These are phyloP conservation scores for Nomia melanderi DNA, from an alignment of 1,140 invertebrate species.

Conservation along the genomic window DNA sequence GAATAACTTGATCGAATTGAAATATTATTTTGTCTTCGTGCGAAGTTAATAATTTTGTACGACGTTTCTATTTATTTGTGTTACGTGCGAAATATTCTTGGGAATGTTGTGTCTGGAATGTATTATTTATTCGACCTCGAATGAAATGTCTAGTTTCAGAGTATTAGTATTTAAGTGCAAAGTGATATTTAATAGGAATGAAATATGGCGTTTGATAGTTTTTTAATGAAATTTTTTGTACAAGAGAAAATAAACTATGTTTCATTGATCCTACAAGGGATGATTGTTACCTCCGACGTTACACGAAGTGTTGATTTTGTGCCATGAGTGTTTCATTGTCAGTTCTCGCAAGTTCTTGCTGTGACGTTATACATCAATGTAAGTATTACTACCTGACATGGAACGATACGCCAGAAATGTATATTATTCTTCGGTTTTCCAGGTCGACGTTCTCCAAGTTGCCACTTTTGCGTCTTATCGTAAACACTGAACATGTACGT, in stretches of 20 bases:
- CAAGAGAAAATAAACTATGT: neutral
- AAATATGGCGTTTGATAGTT: neutral
- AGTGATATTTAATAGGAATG: neutral
- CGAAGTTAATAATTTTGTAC: no score
- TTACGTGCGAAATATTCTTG: no score
- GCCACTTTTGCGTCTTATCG: neutral
- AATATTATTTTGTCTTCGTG: no score
- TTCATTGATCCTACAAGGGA: neutral
- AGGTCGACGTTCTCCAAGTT: neutral
- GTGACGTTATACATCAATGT: neutral
- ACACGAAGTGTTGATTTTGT: neutral
- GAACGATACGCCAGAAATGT: neutral
- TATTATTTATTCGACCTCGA: no score
- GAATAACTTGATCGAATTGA: no score
- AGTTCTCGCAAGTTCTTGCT: neutral
- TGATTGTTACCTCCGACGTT: neutral
- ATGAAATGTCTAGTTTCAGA: no score
- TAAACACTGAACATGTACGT: slow-evolving; percentile 2
- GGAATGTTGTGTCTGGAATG: no score
- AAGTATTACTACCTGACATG: slow-evolving; percentile 9
- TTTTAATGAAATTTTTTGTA: neutral
- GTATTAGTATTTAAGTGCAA: neutral
- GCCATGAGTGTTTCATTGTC: no score
- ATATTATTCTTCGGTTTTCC: neutral
- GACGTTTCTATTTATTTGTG: no score